phyloP scores from a whole-genome alignment of 2,113 vertebrate species.

The Coptodon rendalli region DNA sequence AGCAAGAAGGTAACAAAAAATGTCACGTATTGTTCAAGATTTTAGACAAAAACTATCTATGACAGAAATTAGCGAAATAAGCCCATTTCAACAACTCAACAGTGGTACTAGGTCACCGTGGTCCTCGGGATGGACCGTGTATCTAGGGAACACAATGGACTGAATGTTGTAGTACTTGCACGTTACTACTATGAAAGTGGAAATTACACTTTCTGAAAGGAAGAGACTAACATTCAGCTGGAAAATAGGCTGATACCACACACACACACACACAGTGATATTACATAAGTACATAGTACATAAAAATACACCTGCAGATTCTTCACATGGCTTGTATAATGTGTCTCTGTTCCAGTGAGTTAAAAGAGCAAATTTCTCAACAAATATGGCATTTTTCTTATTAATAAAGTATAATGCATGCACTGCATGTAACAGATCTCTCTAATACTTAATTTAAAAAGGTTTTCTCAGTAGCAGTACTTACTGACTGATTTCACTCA shows the following conservation, averaged over 20 bases:
- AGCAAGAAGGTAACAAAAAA: background rate
- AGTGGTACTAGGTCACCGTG: background rate
- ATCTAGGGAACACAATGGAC: background rate
- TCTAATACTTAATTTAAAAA: background rate
- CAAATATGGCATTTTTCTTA: background rate
- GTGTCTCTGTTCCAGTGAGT: background rate
- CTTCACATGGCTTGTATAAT: background rate
- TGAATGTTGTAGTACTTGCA: background rate
- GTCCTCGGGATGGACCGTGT: background rate
- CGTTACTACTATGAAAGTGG: background rate
- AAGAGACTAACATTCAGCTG: background rate
- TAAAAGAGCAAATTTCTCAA: background rate
- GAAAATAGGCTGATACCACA: background rate
- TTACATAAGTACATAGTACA: background rate
- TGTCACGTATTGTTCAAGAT: fast-evolving
- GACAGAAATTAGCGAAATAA: fast-evolving
- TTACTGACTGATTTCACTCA: background rate
- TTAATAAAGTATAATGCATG: background rate
- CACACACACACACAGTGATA: background rate
- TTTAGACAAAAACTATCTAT: background rate
- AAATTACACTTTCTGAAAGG: background rate
- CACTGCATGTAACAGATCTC: background rate
- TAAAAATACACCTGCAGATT: background rate
- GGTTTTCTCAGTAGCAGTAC: background rate
- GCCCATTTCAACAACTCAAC: background rate